Percentiles rank a stretch among this genome's conserved stretches.
phyloP scores from a whole-genome alignment of 1,140 invertebrate genomes.

The Rhagoletis pomonella region DNA sequence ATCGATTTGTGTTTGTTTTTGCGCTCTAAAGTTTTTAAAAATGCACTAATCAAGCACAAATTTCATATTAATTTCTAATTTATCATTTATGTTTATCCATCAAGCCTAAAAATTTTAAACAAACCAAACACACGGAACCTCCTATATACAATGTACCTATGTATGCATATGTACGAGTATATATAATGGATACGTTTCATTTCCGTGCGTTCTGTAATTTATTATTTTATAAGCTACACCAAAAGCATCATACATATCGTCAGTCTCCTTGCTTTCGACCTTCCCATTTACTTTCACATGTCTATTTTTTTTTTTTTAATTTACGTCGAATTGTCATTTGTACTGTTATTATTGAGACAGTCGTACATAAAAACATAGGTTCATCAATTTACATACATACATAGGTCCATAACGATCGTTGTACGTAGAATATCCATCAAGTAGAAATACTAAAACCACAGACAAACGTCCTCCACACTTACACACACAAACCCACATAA shows the following conservation, averaged over 20 bases:
- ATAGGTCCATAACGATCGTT: background rate
- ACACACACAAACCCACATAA: background rate
- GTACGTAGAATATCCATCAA: background rate
- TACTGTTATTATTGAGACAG: background rate
- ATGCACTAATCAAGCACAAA: too few species aligned
- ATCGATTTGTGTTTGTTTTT: too few species aligned
- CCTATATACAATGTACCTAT: too few species aligned
- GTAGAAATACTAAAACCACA: background rate
- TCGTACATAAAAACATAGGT: conserved; percentile 1
- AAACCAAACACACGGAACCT: too few species aligned
- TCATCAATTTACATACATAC: too few species aligned
- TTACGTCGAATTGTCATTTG: conserved; percentile 9
- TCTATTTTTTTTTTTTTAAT: background rate
- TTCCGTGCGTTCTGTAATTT: conserved; percentile 20
- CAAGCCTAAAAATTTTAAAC: too few species aligned
- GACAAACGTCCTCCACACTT: background rate
- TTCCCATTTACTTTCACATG: background rate
- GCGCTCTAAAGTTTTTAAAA: too few species aligned
- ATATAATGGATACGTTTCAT: background rate
- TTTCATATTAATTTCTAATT: too few species aligned
- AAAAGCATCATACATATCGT: background rate
- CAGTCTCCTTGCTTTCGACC: background rate
- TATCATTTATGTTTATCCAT: too few species aligned
- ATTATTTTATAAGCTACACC: conserved; percentile 3
- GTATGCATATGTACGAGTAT: background rate